These are phyloP conservation scores for Polyommatus icarus DNA, from an alignment of 2,888 invertebrate genomes.

Conservation along the genomic window DNA sequence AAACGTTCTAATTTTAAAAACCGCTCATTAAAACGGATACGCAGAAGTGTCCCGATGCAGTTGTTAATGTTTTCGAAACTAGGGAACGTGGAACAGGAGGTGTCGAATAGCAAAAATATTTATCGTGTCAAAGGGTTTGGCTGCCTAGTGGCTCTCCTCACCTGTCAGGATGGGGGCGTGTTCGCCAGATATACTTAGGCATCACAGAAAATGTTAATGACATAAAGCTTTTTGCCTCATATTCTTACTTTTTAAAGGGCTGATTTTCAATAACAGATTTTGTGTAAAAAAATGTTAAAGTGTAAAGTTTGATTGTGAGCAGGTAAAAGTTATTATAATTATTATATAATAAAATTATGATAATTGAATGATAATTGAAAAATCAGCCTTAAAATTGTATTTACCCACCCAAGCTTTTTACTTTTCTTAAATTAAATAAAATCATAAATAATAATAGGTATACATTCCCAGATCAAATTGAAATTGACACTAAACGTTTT, in stretches of 20 bases:
- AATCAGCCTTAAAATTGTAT: too few species aligned
- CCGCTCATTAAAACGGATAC: conserved; percentile 60
- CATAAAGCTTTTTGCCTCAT: not conserved
- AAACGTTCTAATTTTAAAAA: conserved; percentile 55
- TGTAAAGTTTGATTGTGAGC: too few species aligned
- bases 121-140: conserved; percentile 66
- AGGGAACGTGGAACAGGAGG: conserved; percentile 47
- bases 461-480: not conserved
- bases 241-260: too few species aligned
- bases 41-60: conserved; percentile 47
- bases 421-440: not conserved
- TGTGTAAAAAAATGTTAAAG: too few species aligned
- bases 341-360: too few species aligned
- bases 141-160: conserved; percentile 45
- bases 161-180: conserved; percentile 47
- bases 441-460: not conserved
- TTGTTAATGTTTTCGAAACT: conserved; percentile 44
- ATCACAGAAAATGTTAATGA: conserved; percentile 20
- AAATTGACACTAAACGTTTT: conserved; percentile 12
- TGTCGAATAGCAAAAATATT: conserved; percentile 70
- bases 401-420: too few species aligned
- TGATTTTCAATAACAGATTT: too few species aligned
- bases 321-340: too few species aligned
- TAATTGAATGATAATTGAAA: too few species aligned
- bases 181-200: conserved; percentile 39